Conservation (phyloP, 2,797 vertebrate species). For the Neosilurus hyrtlii region DNA sequence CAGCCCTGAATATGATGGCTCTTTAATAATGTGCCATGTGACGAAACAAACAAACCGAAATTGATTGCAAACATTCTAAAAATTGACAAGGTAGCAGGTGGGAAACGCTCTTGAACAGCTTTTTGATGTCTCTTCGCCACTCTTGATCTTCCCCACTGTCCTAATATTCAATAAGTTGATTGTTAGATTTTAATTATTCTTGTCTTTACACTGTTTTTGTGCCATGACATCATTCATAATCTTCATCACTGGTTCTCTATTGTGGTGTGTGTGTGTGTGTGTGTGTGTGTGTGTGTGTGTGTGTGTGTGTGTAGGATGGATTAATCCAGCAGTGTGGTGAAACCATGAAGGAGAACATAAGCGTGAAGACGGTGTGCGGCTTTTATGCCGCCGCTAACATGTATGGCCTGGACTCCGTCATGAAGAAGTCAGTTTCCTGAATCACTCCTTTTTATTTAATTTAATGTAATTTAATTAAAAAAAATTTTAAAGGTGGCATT, state of each 20-base stretch:
- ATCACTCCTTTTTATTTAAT: neutral
- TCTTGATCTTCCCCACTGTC: neutral
- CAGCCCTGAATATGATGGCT: no score
- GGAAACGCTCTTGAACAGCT: neutral
- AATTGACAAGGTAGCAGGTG: neutral
- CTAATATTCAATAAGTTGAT: neutral
- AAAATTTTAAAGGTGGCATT: neutral
- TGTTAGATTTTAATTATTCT: neutral
- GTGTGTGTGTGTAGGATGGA: conserved; percentile 79
- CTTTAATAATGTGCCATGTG: neutral
- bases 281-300: conserved; percentile 24
- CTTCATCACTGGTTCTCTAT: neutral
- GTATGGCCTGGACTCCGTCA: conserved; percentile 92
- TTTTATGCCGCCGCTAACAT: conserved; percentile 87
- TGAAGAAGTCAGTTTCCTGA: conserved; percentile 83
- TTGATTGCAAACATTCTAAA: neutral
- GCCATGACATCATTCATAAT: neutral
- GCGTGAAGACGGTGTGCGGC: conserved; percentile 87
- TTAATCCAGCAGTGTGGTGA: conserved; percentile 98
- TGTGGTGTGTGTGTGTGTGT: neutral
- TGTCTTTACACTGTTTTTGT: neutral
- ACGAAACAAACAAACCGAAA: neutral
- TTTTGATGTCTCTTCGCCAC: neutral
- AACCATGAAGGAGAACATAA: conserved; percentile 98
- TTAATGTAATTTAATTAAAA: no score